These are phyloP conservation scores for Opisthograptis luteolata DNA, from an alignment of 2,888 invertebrate genomes.

Conservation along the genomic window DNA sequence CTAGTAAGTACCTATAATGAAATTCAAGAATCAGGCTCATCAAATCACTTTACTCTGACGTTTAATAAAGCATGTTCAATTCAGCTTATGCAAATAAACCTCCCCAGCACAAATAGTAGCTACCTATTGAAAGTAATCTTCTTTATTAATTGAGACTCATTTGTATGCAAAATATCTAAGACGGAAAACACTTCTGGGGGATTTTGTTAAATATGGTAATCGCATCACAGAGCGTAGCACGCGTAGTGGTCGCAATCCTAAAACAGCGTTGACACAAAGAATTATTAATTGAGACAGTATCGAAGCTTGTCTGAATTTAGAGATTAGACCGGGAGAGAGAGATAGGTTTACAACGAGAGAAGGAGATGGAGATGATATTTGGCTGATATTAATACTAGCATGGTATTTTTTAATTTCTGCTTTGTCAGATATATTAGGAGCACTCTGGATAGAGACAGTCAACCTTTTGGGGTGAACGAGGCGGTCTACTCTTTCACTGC, in stretches of 20 bases:
- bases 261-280: conserved; percentile 10
- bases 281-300: conserved; percentile 10
- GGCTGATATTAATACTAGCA: too few relatives aligned
- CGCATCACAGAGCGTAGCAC: conserved; percentile 12
- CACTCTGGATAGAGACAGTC: too few relatives aligned
- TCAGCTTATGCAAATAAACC: conserved; percentile 11
- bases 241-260: conserved; percentile 21
- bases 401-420: too few relatives aligned
- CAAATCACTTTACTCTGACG: neutral
- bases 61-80: conserved; percentile 3
- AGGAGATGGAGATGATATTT: too few relatives aligned
- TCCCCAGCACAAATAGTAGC: conserved; percentile 1
- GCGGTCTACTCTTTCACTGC: too few relatives aligned
- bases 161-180: conserved; percentile 24
- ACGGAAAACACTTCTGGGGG: conserved; percentile 23
- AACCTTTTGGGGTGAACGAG: too few relatives aligned
- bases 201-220: conserved; percentile 30
- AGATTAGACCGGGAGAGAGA: too few relatives aligned
- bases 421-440: too few relatives aligned
- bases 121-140: conserved; percentile 18
- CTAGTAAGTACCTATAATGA: too few relatives aligned
- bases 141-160: conserved; percentile 17
- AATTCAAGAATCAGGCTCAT: neutral
- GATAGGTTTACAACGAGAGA: too few relatives aligned
- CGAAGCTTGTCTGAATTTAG: neutral